A percentile compares a stretch with the other conserved stretches of the same genome.
These are phyloP conservation scores for Notarius quadriscutis DNA, from an alignment of 2,113 vertebrate genomes.

Conservation along the genomic window DNA sequence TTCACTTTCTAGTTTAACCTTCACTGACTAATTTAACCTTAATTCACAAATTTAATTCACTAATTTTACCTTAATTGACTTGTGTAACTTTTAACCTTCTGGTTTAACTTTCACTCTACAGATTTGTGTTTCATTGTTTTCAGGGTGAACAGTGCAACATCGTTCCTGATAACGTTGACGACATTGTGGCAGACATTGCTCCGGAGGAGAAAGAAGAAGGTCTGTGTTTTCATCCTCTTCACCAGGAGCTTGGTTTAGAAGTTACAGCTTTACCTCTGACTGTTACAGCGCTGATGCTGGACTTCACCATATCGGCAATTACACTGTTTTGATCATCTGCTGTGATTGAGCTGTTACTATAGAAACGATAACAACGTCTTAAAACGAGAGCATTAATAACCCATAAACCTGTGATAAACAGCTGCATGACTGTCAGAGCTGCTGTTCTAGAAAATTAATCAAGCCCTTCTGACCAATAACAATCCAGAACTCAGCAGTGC, in stretches of 20 bases:
- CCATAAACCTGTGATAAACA: too few species aligned
- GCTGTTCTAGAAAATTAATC: not conserved
- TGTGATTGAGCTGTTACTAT: not conserved
- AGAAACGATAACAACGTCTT: not conserved
- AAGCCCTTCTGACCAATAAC: not conserved
- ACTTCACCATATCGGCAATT: not conserved
- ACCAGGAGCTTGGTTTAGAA: not conserved
- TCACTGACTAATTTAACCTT: too few species aligned
- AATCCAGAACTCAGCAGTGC: not conserved
- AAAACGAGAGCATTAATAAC: not conserved
- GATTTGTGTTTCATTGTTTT: slow-evolving; percentile 55
- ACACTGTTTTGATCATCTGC: not conserved
- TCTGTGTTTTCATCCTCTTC: slow-evolving; percentile 59
- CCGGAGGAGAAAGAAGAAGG: slow-evolving; percentile 99
- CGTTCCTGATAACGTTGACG: slow-evolving; percentile 94
- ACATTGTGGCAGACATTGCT: slow-evolving; percentile 95
- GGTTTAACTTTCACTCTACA: not conserved
- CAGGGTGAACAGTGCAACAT: slow-evolving; percentile 99
- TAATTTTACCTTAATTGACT: too few species aligned
- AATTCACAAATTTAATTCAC: too few species aligned
- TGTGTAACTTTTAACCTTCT: too few species aligned
- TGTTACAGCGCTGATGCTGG: not conserved
- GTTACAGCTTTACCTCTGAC: not conserved
- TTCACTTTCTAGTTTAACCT: too few species aligned
- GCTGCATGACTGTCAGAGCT: too few species aligned